Evolutionary conservation across 2,797 vertebrate species (phyloP), one percentile per base, ranked within the genome.

Genomic region (Tympanoctomys barrerae): DNA sequence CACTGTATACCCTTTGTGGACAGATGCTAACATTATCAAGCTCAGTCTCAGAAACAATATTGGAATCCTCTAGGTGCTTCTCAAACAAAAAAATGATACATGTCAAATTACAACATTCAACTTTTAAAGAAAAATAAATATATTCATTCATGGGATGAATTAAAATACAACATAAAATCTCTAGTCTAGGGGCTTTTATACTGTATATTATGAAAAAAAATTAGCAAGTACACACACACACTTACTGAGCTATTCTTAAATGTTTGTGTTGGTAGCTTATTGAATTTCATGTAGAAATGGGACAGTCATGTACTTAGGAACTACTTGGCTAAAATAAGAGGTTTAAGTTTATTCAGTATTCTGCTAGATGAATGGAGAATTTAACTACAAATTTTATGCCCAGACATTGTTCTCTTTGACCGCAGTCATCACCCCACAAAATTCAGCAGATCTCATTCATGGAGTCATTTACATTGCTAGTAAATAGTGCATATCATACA

Each of bases 71-170:
- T 52, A n/a, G 39, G 33, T 87, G 21, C 87, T 90, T 89, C 36
- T 91, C 73, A 77, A 70, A 87, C 82, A 16, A 82, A 89, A 89
- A 89, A 79, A 73, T 49, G 2, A 8, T n/a, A 42, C 7, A 8
- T 39, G 12, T 78, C 36, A 33, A 87, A 22, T 6, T 64, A 14
- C 0, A 90, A 73, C 24, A 77, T 49, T 39, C 10, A 90, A 14
- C 54, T 80, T 77, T 13, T 33, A 91, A 81, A 91, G 26, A 86
- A 64, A 92, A 96, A 88, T 71, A 75, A 92, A 70, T 70, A 14
- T 46, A 4, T 24, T 24, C 5, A 18, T 49, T 83, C 81, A 31
- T 57, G 21, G 31, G 13, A 57, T 33, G 39, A 61, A 59, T 79
- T 81, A 14, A 21, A 61, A 57, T 24, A 71, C 13, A 19, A 66